Evolutionary conservation across 2,888 invertebrate species (phyloP).

Genomic region (Dynastes grantii): DNA sequence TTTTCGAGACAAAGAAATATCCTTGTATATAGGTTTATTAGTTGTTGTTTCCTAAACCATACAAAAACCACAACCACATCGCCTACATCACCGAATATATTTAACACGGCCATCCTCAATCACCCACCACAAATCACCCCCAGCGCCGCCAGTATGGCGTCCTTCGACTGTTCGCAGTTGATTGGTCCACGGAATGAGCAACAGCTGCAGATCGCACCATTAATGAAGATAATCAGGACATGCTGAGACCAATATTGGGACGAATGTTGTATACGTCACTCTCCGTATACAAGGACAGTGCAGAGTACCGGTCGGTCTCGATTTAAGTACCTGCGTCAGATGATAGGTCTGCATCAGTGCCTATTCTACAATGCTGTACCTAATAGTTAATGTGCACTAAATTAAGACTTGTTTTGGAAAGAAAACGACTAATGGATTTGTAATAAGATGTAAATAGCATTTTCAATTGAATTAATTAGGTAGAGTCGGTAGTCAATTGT

Average conservation of each 20-base stretch:
- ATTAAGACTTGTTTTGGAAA: too few species aligned
- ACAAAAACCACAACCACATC: neutral
- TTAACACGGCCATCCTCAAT: slow-evolving; percentile 56
- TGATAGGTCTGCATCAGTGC: neutral
- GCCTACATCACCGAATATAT: slow-evolving; percentile 5
- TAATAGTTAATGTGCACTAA: too few species aligned
- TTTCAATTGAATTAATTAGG: too few species aligned
- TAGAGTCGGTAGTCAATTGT: too few species aligned
- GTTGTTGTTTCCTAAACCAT: too few species aligned
- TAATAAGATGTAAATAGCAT: too few species aligned
- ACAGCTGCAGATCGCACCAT: slow-evolving; percentile 69
- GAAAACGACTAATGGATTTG: too few species aligned
- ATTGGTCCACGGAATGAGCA: slow-evolving; percentile 70
- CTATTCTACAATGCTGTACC: too few species aligned
- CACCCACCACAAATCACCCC: slow-evolving; percentile 60
- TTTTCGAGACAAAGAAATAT: too few species aligned
- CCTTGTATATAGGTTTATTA: too few species aligned
- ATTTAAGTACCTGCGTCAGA: slow-evolving; percentile 15
- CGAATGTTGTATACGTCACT: slow-evolving; percentile 58
- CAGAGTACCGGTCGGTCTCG: neutral
- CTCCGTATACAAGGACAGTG: too few species aligned
- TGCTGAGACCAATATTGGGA: slow-evolving; percentile 65
- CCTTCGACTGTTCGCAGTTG: slow-evolving; percentile 62
- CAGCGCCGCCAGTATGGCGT: slow-evolving; percentile 66
- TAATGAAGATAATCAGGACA: slow-evolving; percentile 68